Conservation (phyloP, 2,888 invertebrate species). For the Lypha dubia region DNA sequence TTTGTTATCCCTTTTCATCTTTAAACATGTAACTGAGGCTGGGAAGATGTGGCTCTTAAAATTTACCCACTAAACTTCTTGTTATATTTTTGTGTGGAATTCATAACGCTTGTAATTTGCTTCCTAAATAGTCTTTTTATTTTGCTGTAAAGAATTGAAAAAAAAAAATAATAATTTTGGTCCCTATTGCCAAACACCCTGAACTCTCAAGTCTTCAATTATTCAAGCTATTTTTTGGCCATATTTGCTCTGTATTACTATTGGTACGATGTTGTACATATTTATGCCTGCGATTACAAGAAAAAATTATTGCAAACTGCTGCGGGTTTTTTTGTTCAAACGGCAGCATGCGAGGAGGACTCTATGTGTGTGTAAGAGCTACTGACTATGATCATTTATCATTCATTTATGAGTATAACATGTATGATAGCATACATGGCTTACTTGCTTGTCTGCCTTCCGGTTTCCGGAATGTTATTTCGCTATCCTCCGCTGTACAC, state of each 20-base stretch:
- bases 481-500: constrained; percentile 31
- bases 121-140: background rate
- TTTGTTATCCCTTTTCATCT: background rate
- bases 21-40: background rate
- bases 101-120: background rate
- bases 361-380: background rate
- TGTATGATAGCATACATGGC: constrained; percentile 33
- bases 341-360: background rate
- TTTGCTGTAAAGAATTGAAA: background rate
- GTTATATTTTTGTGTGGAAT: background rate
- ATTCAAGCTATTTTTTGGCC: constrained; percentile 52
- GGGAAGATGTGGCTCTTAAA: background rate
- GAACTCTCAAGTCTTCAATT: constrained; percentile 58
- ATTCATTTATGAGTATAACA: constrained; percentile 54
- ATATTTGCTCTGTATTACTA: background rate
- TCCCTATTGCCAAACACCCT: constrained; percentile 50
- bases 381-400: constrained; percentile 49
- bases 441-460: constrained; percentile 64
- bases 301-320: background rate
- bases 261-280: constrained; percentile 12
- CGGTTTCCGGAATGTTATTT: constrained; percentile 64
- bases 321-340: constrained; percentile 15
- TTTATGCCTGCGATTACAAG: background rate
- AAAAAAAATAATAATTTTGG: background rate
- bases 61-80: background rate